Conservation (phyloP, 2,888 invertebrate species). For the Drosophila maculinotata region DNA sequence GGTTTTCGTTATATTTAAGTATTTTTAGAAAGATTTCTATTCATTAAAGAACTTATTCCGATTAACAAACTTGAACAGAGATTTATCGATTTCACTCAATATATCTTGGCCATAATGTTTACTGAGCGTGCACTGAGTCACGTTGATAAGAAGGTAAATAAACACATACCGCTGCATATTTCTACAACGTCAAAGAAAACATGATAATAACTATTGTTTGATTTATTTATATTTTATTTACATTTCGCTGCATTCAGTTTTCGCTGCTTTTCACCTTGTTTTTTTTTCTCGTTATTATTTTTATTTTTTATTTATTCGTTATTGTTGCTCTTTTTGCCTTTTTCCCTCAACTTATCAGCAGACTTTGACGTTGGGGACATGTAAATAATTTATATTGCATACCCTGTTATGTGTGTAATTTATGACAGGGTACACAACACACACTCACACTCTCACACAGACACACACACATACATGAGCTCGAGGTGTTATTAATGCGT, state of each 20-base stretch:
- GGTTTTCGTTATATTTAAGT: too few relatives aligned
- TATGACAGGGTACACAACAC: slow-evolving; percentile 64
- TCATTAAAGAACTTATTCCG: too few relatives aligned
- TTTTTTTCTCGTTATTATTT: slow-evolving; percentile 31
- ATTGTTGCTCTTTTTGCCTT: slow-evolving; percentile 24
- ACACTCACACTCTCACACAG: slow-evolving; percentile 1
- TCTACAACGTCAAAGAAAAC: slow-evolving; percentile 22
- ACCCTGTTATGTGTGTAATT: slow-evolving; percentile 74
- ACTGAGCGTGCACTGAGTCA: slow-evolving; percentile 21
- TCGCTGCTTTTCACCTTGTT: slow-evolving; percentile 39
- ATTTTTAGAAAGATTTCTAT: too few relatives aligned
- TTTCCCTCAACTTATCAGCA: slow-evolving; percentile 63
- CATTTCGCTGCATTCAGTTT: slow-evolving; percentile 52
- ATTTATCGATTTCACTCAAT: too few relatives aligned
- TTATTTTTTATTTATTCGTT: slow-evolving; percentile 27
- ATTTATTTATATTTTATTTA: slow-evolving; percentile 70
- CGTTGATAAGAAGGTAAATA: slow-evolving; percentile 29
- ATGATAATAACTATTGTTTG: slow-evolving; percentile 66
- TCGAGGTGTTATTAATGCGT: slow-evolving; percentile 64
- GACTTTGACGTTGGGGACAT: slow-evolving; percentile 76
- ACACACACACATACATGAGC: slow-evolving; percentile 17
- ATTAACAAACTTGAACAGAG: too few relatives aligned
- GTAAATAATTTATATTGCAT: slow-evolving; percentile 78
- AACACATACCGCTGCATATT: slow-evolving; percentile 32
- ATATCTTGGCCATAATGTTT: slow-evolving; percentile 8